phyloP scores from a whole-genome alignment of 2,113 vertebrate genomes.

The Conger conger region DNA sequence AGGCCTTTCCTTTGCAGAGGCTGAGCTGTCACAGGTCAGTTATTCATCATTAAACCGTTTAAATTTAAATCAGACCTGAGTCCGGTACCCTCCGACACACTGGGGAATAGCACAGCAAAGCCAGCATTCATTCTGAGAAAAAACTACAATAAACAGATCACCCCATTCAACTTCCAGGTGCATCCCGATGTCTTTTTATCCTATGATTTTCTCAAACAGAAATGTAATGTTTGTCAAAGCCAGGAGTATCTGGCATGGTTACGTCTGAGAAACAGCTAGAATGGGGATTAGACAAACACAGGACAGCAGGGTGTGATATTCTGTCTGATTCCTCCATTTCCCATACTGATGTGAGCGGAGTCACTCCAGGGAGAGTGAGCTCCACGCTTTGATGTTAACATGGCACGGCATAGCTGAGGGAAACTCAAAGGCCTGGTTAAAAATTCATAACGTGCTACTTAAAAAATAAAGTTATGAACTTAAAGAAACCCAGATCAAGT shows the following conservation, averaged over 20 bases:
- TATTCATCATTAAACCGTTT: not conserved
- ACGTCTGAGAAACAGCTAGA: not conserved
- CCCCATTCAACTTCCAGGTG: constrained; percentile 18
- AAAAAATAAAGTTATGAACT: constrained; percentile 94
- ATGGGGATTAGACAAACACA: not conserved
- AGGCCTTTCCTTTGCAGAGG: not conserved
- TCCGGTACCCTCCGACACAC: not conserved
- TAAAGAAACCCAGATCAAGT: constrained; percentile 91
- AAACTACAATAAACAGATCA: not conserved
- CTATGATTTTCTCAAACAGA: not conserved
- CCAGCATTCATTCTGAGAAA: not conserved
- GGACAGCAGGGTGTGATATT: not conserved
- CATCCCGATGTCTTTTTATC: constrained; percentile 11
- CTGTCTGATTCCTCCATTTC: constrained; percentile 26
- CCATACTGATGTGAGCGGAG: constrained; percentile 17
- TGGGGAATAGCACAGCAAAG: not conserved
- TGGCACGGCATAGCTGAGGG: constrained; percentile 89
- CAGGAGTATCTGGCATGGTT: constrained; percentile 15
- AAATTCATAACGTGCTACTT: constrained; percentile 96
- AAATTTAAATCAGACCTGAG: not conserved
- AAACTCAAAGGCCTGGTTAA: constrained; percentile 97
- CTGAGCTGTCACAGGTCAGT: not conserved
- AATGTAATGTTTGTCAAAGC: constrained; percentile 23
- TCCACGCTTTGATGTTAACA: constrained; percentile 93
- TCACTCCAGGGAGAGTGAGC: constrained; percentile 27